Evolutionary conservation across 1,140 invertebrate genomes (phyloP).

Genomic region (Plodia interpunctella): DNA sequence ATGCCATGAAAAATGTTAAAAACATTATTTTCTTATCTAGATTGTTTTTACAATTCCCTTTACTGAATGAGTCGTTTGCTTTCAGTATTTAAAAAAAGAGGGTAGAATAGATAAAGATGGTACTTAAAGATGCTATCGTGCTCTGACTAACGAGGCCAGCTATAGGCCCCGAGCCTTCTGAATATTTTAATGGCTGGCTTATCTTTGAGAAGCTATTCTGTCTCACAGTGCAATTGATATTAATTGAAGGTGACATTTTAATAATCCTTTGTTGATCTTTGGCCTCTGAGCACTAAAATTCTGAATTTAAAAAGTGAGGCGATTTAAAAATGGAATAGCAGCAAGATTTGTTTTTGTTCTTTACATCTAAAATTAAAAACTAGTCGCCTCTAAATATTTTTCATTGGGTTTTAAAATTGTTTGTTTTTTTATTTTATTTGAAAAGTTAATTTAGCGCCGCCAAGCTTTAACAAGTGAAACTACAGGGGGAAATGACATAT

Average conservation of each 20-base stretch:
- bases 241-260: slow-evolving; percentile 4
- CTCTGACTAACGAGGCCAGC: slow-evolving; percentile 23
- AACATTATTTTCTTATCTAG: neutral
- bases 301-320: too few relatives aligned
- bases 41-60: neutral
- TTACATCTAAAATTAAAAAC: too few relatives aligned
- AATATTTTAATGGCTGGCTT: slow-evolving; percentile 25
- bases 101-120: neutral
- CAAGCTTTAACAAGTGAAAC: too few relatives aligned
- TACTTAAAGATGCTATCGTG: neutral
- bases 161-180: slow-evolving; percentile 21
- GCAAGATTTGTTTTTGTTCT: too few relatives aligned
- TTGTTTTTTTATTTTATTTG: too few relatives aligned
- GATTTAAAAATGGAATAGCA: too few relatives aligned
- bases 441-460: too few relatives aligned
- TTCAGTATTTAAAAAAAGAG: neutral
- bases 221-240: neutral
- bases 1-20: neutral
- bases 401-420: too few relatives aligned
- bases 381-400: too few relatives aligned
- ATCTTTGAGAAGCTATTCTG: slow-evolving; percentile 5
- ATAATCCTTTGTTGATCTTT: neutral
- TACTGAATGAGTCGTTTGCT: neutral
- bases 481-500: too few relatives aligned
- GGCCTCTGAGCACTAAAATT: too few relatives aligned